Evolutionary conservation across 1,140 invertebrate species (phyloP), one percentile per base, ranked within the genome.

Genomic region (Alviniconcha marisindica): DNA sequence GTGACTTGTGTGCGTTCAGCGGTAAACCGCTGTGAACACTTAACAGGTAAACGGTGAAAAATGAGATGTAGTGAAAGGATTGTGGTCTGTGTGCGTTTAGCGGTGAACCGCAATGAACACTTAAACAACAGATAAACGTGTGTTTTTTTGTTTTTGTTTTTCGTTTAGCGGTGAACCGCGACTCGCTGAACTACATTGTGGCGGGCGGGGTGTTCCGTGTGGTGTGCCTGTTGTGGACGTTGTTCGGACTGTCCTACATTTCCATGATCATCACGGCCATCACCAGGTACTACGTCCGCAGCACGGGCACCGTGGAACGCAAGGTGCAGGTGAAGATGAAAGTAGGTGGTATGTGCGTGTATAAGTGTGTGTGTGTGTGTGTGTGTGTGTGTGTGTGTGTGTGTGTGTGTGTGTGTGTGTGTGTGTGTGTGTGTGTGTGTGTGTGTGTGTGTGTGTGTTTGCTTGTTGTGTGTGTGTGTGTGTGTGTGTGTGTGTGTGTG

Each of bases 201-300:
- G 21, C n/a, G 15, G 12, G 2, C 1, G 33, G 21, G 28, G 33
- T 31, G 2, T 42, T 44, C 56, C 56, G 78, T 5, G 18, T 60
- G 12, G 24, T 69, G n/a, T 28, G 28, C 40, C 12, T 63, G 18
- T 2, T 69, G 78, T 80, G 78, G 78, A 63, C 36, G 28, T 28
- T 80, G 1, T 1, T 66, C 36, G 77, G 78, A 42, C 38, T 80
- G 60, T n/a, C 78, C 31, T 80, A 80, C 78, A 42, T 80, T 38
- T 80, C 78, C 28, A 80, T 80, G 78, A 5, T 63, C 54, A 80
- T 80, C 78, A 80, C 56, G 36, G 36, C 60, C 60, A 63, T 80
- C 78, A 66, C n/a, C 33, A 54, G 44, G 36, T 66, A 31, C 36
- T 80, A 80, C 40, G 18, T 80, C 33, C 3, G n/a, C 15, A 66